Evolutionary conservation across 2,113 vertebrate genomes (phyloP).

Genomic region (Leptocoma aspasia): DNA sequence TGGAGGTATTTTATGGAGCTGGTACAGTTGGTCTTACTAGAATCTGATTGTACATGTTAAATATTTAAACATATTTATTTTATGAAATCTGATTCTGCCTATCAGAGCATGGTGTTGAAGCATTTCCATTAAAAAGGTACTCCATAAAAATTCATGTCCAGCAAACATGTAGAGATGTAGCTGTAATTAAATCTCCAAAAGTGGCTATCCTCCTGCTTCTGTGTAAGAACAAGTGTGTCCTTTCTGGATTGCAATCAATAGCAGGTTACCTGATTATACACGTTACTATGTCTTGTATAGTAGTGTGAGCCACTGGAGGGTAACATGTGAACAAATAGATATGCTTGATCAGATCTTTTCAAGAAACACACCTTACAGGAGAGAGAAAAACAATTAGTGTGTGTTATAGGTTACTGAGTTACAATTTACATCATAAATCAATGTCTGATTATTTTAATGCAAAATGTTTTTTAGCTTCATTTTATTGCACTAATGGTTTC

Average conservation of each 20-base stretch:
- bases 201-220: not conserved
- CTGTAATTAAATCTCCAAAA: not conserved
- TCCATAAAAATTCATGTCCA: not conserved
- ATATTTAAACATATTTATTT: not conserved
- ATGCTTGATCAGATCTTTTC: slow-evolving; percentile 8
- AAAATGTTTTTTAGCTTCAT: slow-evolving; percentile 36
- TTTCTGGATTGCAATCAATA: not conserved
- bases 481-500: slow-evolving; percentile 29
- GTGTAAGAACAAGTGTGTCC: not conserved
- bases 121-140: not conserved
- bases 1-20: not conserved
- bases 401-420: slow-evolving; percentile 41
- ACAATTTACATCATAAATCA: slow-evolving; percentile 45
- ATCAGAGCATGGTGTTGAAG: not conserved
- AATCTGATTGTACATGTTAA: not conserved
- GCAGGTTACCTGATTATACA: not conserved
- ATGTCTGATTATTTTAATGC: slow-evolving; percentile 48
- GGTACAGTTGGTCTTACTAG: not conserved
- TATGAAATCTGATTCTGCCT: not conserved
- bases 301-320: not conserved
- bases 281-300: not conserved
- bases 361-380: not conserved
- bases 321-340: slow-evolving; percentile 1
- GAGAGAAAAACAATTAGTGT: not conserved
- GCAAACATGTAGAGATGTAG: not conserved